Evolutionary conservation across 1,140 invertebrate species (phyloP).

Genomic region (Drosophila seguyi): DNA sequence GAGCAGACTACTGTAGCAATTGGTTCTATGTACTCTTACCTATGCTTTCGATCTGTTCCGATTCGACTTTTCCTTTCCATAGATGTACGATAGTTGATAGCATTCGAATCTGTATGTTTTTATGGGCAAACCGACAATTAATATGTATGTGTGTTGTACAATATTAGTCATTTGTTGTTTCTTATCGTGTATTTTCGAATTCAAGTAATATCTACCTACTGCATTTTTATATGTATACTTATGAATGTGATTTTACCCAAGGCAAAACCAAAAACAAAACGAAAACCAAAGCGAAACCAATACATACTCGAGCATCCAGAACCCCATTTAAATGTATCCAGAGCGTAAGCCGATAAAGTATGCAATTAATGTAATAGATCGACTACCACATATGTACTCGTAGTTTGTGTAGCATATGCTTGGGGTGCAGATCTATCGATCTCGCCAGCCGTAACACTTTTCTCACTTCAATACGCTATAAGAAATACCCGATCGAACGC

Average conservation of each 20-base stretch:
- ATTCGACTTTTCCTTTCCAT: conserved; percentile 20
- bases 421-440: conserved; percentile 42
- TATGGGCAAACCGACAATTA: conserved; percentile 28
- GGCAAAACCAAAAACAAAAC: conserved; percentile 10
- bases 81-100: conserved; percentile 33
- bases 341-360: conserved; percentile 30
- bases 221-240: conserved; percentile 59
- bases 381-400: conserved; percentile 41
- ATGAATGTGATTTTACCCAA: conserved; percentile 60
- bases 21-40: conserved; percentile 2
- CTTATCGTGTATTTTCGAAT: conserved; percentile 79
- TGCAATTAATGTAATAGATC: conserved; percentile 35
- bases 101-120: conserved; percentile 40
- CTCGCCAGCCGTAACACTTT: conserved; percentile 36
- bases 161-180: conserved; percentile 69
- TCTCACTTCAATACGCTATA: conserved; percentile 47
- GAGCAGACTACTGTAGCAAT: conserved; percentile 34
- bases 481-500: conserved; percentile 36
- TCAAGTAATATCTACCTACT: conserved; percentile 59
- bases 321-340: conserved; percentile 41
- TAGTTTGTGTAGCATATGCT: conserved; percentile 47
- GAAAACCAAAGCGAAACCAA: conserved; percentile 12
- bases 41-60: conserved; percentile 6
- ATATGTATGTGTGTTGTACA: conserved; percentile 63
- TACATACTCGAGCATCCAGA: conserved; percentile 37